phyloP scores from a whole-genome alignment of 2,888 invertebrate species.

The Caenorhabditis doughertyi region DNA sequence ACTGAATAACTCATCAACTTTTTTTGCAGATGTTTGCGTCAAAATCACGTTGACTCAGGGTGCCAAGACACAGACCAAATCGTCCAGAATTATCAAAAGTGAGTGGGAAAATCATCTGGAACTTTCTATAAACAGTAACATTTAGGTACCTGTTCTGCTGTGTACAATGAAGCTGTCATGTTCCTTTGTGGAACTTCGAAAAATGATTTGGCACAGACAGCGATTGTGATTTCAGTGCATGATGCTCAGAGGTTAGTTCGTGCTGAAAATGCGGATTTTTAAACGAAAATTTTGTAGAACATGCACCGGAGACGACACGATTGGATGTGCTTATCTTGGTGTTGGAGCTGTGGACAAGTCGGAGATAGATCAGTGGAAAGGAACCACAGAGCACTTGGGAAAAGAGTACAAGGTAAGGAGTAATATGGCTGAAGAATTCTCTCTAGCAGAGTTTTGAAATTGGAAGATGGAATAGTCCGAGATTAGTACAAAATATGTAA shows the following conservation, averaged over 20 bases:
- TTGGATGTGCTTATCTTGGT: conserved; percentile 82
- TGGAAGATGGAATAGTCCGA: too few relatives aligned
- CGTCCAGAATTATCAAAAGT: conserved; percentile 80
- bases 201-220: conserved; percentile 83
- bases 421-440: neutral
- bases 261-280: too few relatives aligned
- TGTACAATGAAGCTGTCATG: conserved; percentile 82
- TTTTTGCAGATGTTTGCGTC: conserved; percentile 84
- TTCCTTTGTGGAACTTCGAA: conserved; percentile 82
- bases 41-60: conserved; percentile 83
- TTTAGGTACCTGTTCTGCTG: conserved; percentile 69
- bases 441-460: neutral
- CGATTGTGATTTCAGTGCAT: conserved; percentile 83
- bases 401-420: conserved; percentile 74
- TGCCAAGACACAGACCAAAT: conserved; percentile 80
- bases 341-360: conserved; percentile 83
- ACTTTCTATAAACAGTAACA: neutral
- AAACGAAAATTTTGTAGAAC: conserved; percentile 69
- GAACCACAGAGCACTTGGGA: conserved; percentile 83
- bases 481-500: too few relatives aligned
- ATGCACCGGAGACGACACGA: conserved; percentile 83
- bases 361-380: conserved; percentile 83
- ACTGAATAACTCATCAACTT: neutral
- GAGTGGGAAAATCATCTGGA: neutral
- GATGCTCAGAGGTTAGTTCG: conserved; percentile 78